Base-by-base conservation (phyloP, 2,797 vertebrate species). In the Phyllotis vaccarum region DNA sequence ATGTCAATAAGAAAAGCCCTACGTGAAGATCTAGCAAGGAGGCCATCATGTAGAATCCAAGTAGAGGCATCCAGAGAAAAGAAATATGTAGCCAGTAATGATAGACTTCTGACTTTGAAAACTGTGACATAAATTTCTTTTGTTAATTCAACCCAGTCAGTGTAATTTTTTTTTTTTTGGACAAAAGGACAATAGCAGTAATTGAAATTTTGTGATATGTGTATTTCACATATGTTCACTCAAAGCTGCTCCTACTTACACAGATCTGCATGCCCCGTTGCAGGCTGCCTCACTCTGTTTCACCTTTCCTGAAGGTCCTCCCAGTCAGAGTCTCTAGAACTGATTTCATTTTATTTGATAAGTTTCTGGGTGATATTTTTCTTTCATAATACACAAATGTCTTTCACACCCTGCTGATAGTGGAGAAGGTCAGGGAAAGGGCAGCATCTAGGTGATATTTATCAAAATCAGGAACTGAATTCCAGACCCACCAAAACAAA, bases 341-440 rank as follows among this genome's bases (percentile, higher is more conserved):
- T 56, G 68, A 0, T 56, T 87, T 21, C n/a, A 6, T 46, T 62
- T 2, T 70, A 2, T 70, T 21, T 72, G 43, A 3, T 90, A 60
- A 82, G 10, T 40, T 78, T 9, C 37, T 3, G 56, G 37, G 27
- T 72, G 70, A 83, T 72, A 79, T 83, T 88, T 83, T 29, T 68
- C 14, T 29, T 94, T 90, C 31, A 6, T 10, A 5, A 31, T 27
- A 56, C 9, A 14, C 21, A 49, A n/a, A 62, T 58, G 31, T 56
- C 46, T 78, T 76, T 76, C 21, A 56, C 21, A 68, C 58, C 31
- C 56, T 40, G 12, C 21, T 40, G 60, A 94, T 2, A 3, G 1
- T 82, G 70, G 19, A 78, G 16, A 85, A 94, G 70, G 37, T 90
- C 43, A 89, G 13, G 29, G 31, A 86, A 94, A 87, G 37, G 49